Conservation (phyloP, 2,888 invertebrate genomes). For the Pimpla rufipes region DNA sequence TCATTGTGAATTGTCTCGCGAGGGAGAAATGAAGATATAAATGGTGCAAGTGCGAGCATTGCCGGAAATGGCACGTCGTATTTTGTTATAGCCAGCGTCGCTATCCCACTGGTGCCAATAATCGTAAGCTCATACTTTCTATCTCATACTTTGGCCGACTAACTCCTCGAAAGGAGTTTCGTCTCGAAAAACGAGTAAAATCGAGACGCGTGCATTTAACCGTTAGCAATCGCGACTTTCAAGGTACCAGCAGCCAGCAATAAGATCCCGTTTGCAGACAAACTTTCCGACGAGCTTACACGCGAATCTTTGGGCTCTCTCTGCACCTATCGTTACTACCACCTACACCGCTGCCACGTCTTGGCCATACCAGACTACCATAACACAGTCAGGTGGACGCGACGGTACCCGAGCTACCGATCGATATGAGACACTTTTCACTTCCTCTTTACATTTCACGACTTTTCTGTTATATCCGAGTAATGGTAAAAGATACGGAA, state of each 20-base stretch:
- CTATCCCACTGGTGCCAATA: conserved; percentile 53
- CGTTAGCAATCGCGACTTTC: conserved; percentile 43
- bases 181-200: conserved; percentile 31
- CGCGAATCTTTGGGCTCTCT: conserved; percentile 51
- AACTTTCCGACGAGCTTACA: conserved; percentile 55
- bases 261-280: conserved; percentile 46
- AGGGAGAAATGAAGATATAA: conserved; percentile 33
- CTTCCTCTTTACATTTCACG: conserved; percentile 59
- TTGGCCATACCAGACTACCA: conserved; percentile 15
- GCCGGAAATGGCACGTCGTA: conserved; percentile 39
- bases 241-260: conserved; percentile 20
- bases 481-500: conserved; percentile 34
- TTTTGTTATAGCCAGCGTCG: conserved; percentile 25
- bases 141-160: conserved; percentile 20
- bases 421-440: conserved; percentile 59
- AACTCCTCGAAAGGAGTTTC: conserved; percentile 23
- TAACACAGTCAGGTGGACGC: conserved; percentile 59
- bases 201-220: conserved; percentile 40
- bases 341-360: conserved; percentile 21
- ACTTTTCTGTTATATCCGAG: conserved; percentile 50
- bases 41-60: conserved; percentile 1
- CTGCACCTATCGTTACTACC: conserved; percentile 43
- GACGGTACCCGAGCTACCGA: conserved; percentile 45
- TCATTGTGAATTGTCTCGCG: conserved; percentile 22
- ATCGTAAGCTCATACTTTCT: conserved; percentile 40